Evolutionary conservation across 2,888 invertebrate species (phyloP).

Genomic region (Orthosia gothica): DNA sequence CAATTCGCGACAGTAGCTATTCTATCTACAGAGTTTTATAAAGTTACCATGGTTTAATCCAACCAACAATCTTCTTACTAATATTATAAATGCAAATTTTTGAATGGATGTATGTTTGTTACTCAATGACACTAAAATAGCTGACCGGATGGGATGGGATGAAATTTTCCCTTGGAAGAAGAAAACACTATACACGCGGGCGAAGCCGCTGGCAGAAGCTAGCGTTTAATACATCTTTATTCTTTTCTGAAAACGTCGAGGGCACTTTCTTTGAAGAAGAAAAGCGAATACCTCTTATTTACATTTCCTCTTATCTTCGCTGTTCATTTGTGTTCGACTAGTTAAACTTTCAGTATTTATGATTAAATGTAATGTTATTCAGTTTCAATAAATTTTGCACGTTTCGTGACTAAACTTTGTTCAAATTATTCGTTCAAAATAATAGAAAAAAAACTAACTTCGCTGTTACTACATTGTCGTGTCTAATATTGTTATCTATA

Average conservation of each 20-base stretch:
- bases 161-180: too few species aligned
- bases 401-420: not conserved
- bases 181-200: too few species aligned
- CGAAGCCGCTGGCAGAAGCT: too few species aligned
- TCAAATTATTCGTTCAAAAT: not conserved
- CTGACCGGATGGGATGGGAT: too few species aligned
- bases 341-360: not conserved
- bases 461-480: not conserved
- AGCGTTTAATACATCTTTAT: too few species aligned
- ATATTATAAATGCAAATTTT: too few species aligned
- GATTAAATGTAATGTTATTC: not conserved
- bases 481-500: too few species aligned
- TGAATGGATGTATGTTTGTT: too few species aligned
- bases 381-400: too few species aligned
- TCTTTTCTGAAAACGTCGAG: too few species aligned
- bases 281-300: not conserved
- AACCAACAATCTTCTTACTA: not conserved
- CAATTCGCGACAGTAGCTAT: too few species aligned
- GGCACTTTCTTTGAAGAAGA: not conserved
- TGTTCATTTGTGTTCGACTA: not conserved
- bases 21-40: not conserved
- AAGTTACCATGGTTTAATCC: not conserved
- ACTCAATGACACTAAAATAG: too few species aligned
- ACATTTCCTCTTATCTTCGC: conserved; percentile 2
- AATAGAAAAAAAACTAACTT: not conserved